Conservation (phyloP, 2,113 vertebrate genomes). For the Daubentonia madagascariensis region DNA sequence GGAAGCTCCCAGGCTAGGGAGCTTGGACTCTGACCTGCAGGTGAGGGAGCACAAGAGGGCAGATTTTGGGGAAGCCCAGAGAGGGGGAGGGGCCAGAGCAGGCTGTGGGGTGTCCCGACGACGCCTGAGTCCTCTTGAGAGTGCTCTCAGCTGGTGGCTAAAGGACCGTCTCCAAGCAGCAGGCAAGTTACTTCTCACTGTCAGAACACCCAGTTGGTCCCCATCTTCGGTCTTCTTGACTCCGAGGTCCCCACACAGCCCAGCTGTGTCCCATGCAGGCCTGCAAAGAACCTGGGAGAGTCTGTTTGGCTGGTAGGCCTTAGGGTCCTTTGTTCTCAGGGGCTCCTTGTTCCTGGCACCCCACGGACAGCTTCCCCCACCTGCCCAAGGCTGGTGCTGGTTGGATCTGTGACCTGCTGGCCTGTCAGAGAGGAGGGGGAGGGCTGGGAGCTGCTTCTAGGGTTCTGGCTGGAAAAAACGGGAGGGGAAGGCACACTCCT, state of each 20-base stretch:
- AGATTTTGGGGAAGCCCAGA: background rate
- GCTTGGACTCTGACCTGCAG: background rate
- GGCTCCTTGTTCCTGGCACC: background rate
- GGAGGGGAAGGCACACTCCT: background rate
- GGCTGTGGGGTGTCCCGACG: background rate
- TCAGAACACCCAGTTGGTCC: background rate
- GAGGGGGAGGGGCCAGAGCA: accelerated
- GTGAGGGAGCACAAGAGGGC: background rate
- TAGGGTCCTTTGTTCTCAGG: background rate
- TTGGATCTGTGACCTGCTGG: accelerated
- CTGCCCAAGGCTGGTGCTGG: background rate
- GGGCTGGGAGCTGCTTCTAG: background rate
- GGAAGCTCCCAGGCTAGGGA: background rate
- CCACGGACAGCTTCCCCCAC: too few species aligned
- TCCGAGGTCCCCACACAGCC: background rate
- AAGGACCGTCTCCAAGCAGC: background rate
- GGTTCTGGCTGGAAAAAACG: accelerated
- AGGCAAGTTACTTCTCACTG: background rate
- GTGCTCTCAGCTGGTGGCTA: background rate
- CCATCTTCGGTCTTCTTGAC: background rate
- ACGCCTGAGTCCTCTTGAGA: background rate
- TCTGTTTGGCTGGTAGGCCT: background rate
- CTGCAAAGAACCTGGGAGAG: background rate
- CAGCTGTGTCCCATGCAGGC: background rate
- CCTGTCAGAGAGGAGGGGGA: background rate